These are phyloP conservation scores for Argya squamiceps DNA, from an alignment of 2,797 vertebrate genomes.

Conservation along the genomic window DNA sequence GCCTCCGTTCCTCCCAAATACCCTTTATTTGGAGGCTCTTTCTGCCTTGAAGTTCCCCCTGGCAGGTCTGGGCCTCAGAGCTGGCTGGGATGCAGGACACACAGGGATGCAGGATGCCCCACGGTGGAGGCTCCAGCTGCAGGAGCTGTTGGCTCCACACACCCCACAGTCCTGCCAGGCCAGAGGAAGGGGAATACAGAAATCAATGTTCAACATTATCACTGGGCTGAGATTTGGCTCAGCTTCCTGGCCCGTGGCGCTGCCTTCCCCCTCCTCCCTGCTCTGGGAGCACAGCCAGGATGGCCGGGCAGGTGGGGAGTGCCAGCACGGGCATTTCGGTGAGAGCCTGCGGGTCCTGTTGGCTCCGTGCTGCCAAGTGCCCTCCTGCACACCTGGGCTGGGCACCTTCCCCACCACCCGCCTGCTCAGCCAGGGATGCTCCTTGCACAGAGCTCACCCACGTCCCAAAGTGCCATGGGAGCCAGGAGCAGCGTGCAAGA, in stretches of 20 bases:
- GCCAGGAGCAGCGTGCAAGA: accelerated
- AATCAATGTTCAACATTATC: not conserved
- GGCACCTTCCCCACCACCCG: not conserved
- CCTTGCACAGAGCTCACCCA: accelerated
- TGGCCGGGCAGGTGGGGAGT: not conserved
- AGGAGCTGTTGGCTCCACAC: not conserved
- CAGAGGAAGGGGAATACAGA: not conserved
- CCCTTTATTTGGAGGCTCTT: not conserved
- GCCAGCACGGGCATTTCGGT: not conserved
- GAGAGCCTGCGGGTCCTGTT: accelerated
- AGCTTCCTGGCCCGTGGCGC: accelerated
- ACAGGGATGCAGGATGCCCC: not conserved
- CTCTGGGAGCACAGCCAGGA: not conserved
- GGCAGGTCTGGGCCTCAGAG: not conserved
- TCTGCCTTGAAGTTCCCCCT: not conserved
- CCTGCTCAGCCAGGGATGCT: not conserved
- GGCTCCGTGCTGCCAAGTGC: accelerated
- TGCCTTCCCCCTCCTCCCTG: not conserved
- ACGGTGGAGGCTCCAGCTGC: not conserved
- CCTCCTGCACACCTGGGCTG: not conserved
- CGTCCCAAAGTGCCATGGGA: accelerated
- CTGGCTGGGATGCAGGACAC: not conserved
- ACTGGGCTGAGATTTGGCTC: not conserved
- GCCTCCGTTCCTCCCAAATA: not conserved
- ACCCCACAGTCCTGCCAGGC: not conserved